A percentile compares a stretch with the other conserved stretches of the same genome.
Conservation (phyloP, 2,797 vertebrate species). For the Fistularia tabacaria region DNA sequence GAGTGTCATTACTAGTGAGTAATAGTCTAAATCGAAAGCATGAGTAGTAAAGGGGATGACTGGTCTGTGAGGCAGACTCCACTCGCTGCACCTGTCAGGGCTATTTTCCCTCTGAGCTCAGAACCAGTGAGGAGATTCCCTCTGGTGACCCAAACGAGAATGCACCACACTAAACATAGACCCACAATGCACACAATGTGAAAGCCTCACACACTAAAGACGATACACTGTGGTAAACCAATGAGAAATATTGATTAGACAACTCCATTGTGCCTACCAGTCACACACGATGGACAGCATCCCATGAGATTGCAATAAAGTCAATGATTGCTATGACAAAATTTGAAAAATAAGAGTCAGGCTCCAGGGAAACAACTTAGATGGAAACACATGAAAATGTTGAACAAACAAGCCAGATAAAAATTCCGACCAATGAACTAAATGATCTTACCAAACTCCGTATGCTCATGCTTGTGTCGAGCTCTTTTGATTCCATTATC, state of each 20-base stretch:
- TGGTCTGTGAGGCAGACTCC: conserved; percentile 24
- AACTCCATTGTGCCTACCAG: too few species aligned
- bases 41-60: conserved; percentile 48
- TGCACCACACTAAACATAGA: conserved; percentile 62
- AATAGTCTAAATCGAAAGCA: conserved; percentile 69
- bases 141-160: conserved; percentile 54
- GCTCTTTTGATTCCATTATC: conserved; percentile 58
- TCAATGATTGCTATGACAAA: too few species aligned
- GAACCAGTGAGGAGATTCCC: conserved; percentile 66
- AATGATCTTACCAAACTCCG: conserved; percentile 49
- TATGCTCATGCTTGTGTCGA: conserved; percentile 37
- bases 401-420: conserved; percentile 5
- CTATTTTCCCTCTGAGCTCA: conserved; percentile 57
- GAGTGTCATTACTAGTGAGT: conserved; percentile 52
- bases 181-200: conserved; percentile 24
- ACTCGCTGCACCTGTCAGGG: conserved; percentile 70
- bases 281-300: too few species aligned
- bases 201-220: conserved; percentile 2
- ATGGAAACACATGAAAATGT: neutral
- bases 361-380: neutral
- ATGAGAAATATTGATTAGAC: conserved; percentile 25
- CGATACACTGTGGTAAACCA: neutral
- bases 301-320: too few species aligned
- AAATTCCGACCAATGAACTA: conserved; percentile 5
- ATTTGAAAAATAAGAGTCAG: neutral